phyloP scores from a whole-genome alignment of 2,888 invertebrate species.

The Lordiphosa fenestrarum region DNA sequence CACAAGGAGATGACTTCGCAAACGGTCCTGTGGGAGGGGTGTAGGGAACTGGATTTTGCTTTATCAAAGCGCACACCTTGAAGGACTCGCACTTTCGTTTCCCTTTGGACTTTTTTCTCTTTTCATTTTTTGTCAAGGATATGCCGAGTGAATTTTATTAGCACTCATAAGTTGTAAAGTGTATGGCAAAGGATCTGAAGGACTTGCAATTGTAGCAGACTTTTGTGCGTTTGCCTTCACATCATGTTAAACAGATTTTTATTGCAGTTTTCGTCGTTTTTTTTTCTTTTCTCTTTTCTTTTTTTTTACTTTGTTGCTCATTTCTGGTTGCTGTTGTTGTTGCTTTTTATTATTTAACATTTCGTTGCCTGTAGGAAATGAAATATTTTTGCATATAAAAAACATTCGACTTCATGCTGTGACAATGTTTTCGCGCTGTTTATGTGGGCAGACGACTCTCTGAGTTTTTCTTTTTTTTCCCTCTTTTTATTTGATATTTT shows the following conservation, averaged over 20 bases:
- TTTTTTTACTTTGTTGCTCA: constrained; percentile 25
- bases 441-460: constrained; percentile 41
- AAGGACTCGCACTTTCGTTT: constrained; percentile 28
- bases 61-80: constrained; percentile 62
- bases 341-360: constrained; percentile 64
- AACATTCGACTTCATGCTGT: constrained; percentile 70
- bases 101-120: background rate
- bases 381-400: constrained; percentile 75
- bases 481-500: constrained; percentile 54
- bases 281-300: constrained; percentile 36
- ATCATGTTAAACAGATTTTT: constrained; percentile 74
- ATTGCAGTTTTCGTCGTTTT: constrained; percentile 53
- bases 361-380: constrained; percentile 68
- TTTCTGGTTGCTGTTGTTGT: constrained; percentile 20
- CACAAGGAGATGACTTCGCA: constrained; percentile 32
- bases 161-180: constrained; percentile 70
- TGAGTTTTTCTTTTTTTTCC: constrained; percentile 9
- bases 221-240: constrained; percentile 42
- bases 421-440: constrained; percentile 72
- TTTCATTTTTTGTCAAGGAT: constrained; percentile 38
- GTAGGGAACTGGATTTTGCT: constrained; percentile 5
- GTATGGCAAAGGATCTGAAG: constrained; percentile 45
- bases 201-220: constrained; percentile 38
- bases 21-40: constrained; percentile 9
- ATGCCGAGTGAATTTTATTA: constrained; percentile 69